Conservation (phyloP, 2,888 invertebrate species). For the Dryobota labecula region DNA sequence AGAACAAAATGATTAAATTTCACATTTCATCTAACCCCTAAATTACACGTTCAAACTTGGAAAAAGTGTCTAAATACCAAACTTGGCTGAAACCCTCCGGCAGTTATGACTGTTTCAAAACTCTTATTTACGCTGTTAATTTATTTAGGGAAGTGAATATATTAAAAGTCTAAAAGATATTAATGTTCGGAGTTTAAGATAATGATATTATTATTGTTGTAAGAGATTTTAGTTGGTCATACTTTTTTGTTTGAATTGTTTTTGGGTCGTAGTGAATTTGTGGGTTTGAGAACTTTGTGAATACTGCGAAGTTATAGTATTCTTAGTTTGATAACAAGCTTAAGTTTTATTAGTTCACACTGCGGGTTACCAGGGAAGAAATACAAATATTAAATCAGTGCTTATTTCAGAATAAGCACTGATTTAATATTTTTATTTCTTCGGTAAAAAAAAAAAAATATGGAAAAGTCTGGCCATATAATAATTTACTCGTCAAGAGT, state of each 20-base stretch:
- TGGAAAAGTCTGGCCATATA: too few species aligned
- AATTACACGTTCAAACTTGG: constrained; percentile 72
- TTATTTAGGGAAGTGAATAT: constrained; percentile 78
- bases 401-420: too few species aligned
- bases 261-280: constrained; percentile 2
- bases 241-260: constrained; percentile 38
- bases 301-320: background rate
- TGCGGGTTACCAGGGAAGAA: background rate
- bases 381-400: background rate
- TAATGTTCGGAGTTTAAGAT: constrained; percentile 74
- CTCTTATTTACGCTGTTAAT: constrained; percentile 80
- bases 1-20: constrained; percentile 65
- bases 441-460: too few species aligned
- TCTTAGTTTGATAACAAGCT: background rate
- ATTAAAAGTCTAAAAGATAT: constrained; percentile 75
- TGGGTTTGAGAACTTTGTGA: constrained; percentile 10
- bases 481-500: too few species aligned
- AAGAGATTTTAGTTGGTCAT: constrained; percentile 34
- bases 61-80: constrained; percentile 74
- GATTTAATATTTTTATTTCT: too few species aligned
- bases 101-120: constrained; percentile 76
- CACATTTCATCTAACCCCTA: constrained; percentile 68
- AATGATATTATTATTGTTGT: constrained; percentile 63
- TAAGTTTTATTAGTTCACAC: background rate
- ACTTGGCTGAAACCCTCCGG: constrained; percentile 66